Percentiles rank a stretch among this genome's conserved stretches.
These are phyloP conservation scores for Lontra canadensis DNA, from an alignment of 2,113 vertebrate species.

Conservation along the genomic window DNA sequence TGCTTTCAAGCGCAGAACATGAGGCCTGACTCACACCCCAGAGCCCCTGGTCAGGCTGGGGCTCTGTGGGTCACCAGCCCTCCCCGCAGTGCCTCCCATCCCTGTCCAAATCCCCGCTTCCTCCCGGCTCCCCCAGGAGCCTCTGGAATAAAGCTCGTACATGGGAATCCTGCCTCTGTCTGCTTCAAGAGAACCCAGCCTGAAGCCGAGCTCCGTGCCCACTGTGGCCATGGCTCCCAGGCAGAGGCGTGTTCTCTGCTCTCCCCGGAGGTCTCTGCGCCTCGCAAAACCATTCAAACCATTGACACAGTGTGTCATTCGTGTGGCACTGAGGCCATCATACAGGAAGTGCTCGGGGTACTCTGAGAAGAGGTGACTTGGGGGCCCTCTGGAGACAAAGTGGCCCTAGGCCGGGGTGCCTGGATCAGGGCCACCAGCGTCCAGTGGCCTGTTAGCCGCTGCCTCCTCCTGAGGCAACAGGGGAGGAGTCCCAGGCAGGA, in stretches of 20 bases:
- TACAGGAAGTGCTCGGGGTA: not conserved
- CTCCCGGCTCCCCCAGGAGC: not conserved
- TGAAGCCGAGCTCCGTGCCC: not conserved
- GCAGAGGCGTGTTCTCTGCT: accelerated
- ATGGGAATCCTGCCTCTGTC: not conserved
- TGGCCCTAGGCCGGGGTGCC: not conserved
- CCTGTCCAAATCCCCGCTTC: not conserved
- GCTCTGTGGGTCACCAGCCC: not conserved
- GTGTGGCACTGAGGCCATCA: not conserved
- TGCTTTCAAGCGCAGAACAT: not conserved
- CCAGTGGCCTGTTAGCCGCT: not conserved
- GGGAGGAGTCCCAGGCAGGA: not conserved
- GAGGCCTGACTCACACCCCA: not conserved
- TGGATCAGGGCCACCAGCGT: not conserved
- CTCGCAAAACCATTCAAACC: not conserved
- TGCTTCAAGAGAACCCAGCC: not conserved
- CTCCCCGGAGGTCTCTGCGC: not conserved
- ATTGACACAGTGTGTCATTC: not conserved
- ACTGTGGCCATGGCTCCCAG: not conserved
- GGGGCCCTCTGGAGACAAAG: not conserved
- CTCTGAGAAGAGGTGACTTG: not conserved
- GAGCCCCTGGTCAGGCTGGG: not conserved
- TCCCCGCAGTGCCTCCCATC: not conserved
- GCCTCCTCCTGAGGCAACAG: not conserved
- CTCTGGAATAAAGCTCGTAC: not conserved